Percentiles rank a stretch among this genome's conserved stretches.
These are phyloP conservation scores for Chouioia cunea DNA, from an alignment of 2,888 invertebrate species.

Conservation along the genomic window DNA sequence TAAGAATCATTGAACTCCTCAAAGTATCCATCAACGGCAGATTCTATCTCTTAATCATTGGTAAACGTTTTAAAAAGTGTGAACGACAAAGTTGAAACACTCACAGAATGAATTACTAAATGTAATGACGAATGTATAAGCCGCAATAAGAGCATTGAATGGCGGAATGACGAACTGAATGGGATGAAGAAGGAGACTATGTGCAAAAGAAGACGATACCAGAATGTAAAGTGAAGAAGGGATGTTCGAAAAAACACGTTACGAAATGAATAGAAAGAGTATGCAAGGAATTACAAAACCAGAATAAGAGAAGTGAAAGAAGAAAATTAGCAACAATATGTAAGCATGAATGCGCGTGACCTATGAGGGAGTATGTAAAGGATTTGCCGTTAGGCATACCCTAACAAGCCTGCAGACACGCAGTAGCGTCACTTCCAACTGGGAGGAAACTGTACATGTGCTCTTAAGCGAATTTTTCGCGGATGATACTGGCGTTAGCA, in stretches of 20 bases:
- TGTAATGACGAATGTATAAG: too few species aligned
- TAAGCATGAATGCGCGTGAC: too few species aligned
- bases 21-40: too few species aligned
- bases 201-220: neutral
- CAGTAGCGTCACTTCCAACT: too few species aligned
- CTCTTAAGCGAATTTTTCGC: conserved; percentile 10
- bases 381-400: too few species aligned
- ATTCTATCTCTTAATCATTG: too few species aligned
- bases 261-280: too few species aligned
- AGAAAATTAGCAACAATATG: conserved; percentile 4
- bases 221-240: neutral
- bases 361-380: too few species aligned
- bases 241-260: too few species aligned
- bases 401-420: neutral
- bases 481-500: too few species aligned
- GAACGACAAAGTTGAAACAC: neutral
- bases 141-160: conserved; percentile 1
- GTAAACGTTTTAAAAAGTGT: too few species aligned
- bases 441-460: neutral
- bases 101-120: conserved; percentile 20
- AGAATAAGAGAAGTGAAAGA: neutral
- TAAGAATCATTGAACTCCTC: too few species aligned
- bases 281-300: conserved; percentile 5
- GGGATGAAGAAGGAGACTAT: neutral
- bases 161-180: neutral